Conservation (phyloP, 2,888 invertebrate species). For the Acrocyrtus sp. region DNA sequence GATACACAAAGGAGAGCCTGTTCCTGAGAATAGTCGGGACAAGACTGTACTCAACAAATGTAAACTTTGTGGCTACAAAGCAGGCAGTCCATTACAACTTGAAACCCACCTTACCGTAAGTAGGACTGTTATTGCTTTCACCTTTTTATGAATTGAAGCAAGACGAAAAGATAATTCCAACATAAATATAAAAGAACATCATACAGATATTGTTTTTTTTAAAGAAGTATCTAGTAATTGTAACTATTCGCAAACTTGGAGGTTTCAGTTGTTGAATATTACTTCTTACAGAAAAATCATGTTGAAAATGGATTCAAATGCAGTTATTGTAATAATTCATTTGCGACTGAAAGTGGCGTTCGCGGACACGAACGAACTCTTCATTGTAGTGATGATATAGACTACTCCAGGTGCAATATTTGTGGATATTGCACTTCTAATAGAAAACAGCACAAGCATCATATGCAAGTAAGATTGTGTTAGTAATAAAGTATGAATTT, state of each 20-base stretch:
- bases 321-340: slow-evolving; percentile 1
- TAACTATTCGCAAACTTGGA: too few relatives aligned
- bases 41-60: too few relatives aligned
- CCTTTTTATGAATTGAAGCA: not conserved
- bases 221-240: not conserved
- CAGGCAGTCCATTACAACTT: too few relatives aligned
- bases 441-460: not conserved
- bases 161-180: not conserved
- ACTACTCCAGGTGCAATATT: not conserved
- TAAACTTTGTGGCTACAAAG: too few relatives aligned
- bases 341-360: not conserved
- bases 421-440: not conserved
- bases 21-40: too few relatives aligned
- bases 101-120: too few relatives aligned
- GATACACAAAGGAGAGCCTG: too few relatives aligned
- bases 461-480: slow-evolving; percentile 8
- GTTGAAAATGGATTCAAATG: slow-evolving; percentile 15
- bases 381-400: too few relatives aligned
- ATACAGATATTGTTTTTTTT: not conserved
- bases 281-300: slow-evolving; percentile 15
- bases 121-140: not conserved
- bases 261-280: too few relatives aligned
- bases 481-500: too few relatives aligned
- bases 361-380: not conserved
- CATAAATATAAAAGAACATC: not conserved